Evolutionary conservation across 1,140 invertebrate genomes (phyloP).

Genomic region (Papilio dardanus): DNA sequence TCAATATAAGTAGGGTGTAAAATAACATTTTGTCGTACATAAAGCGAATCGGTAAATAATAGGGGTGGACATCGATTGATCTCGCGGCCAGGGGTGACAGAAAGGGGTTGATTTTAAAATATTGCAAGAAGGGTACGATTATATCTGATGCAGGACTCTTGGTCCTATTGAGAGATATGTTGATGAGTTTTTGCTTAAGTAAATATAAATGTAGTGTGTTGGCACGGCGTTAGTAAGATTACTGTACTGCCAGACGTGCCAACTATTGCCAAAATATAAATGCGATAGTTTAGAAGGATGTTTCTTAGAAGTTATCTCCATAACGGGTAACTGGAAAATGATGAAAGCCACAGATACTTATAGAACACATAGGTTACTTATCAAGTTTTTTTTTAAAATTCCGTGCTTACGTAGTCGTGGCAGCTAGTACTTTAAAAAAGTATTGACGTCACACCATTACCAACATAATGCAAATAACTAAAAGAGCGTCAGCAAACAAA

Average conservation of each 20-base stretch:
- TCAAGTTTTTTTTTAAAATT: no score
- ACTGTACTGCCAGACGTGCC: background rate
- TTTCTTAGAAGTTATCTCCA: no score
- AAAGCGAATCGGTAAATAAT: constrained; percentile 70
- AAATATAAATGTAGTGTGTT: background rate
- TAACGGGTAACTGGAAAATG: no score
- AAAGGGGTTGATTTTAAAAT: constrained; percentile 73
- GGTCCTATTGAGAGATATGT: constrained; percentile 20
- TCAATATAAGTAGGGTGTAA: constrained; percentile 8
- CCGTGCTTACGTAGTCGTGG: no score
- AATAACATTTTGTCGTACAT: constrained; percentile 44
- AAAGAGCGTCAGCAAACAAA: constrained; percentile 31
- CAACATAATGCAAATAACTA: constrained; percentile 6
- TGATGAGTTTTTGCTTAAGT: constrained; percentile 9
- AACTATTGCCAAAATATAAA: no score
- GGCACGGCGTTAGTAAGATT: background rate
- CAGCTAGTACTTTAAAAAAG: background rate
- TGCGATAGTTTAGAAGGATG: no score
- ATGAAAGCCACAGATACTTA: no score
- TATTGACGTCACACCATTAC: background rate
- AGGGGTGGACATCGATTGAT: constrained; percentile 74
- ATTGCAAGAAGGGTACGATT: constrained; percentile 66
- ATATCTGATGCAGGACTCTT: constrained; percentile 62
- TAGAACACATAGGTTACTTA: no score
- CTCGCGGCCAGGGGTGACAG: constrained; percentile 61